These are phyloP conservation scores for Cantharis flavilabris DNA, from an alignment of 2,888 invertebrate species.

Conservation along the genomic window DNA sequence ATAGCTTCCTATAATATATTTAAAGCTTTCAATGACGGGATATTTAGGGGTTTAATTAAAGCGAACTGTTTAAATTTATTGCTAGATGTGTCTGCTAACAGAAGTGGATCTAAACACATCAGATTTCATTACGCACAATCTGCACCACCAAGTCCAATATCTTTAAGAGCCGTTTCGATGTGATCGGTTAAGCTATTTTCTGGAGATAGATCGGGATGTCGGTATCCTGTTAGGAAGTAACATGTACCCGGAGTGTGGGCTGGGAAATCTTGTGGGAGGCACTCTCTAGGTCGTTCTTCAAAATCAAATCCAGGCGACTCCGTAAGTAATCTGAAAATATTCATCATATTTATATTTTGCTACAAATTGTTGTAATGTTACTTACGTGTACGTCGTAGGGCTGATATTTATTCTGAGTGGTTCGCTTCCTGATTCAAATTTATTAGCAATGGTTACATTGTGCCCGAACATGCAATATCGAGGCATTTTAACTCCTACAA, in stretches of 20 bases:
- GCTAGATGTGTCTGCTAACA: slow-evolving; percentile 13
- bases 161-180: slow-evolving; percentile 68
- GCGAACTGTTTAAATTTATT: slow-evolving; percentile 15
- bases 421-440: slow-evolving; percentile 93
- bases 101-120: slow-evolving; percentile 10
- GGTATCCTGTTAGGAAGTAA: slow-evolving; percentile 82
- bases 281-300: slow-evolving; percentile 74
- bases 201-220: slow-evolving; percentile 68
- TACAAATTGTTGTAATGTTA: slow-evolving; percentile 32
- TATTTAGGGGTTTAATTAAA: slow-evolving; percentile 1
- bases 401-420: slow-evolving; percentile 90
- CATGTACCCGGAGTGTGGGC: slow-evolving; percentile 79
- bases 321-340: slow-evolving; percentile 68
- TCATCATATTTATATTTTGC: slow-evolving; percentile 37
- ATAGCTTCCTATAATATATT: neutral
- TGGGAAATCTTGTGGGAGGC: slow-evolving; percentile 85
- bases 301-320: slow-evolving; percentile 78
- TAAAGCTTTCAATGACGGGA: neutral
- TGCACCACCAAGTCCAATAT: slow-evolving; percentile 61
- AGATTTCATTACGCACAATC: slow-evolving; percentile 36
- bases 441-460: slow-evolving; percentile 93
- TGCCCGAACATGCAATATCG: slow-evolving; percentile 95
- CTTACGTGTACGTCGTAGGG: slow-evolving; percentile 90
- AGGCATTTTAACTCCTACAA: slow-evolving; percentile 92
- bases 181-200: slow-evolving; percentile 67